Base-by-base conservation (phyloP, 2,888 invertebrate species). In the Cacoxenus indagator region DNA sequence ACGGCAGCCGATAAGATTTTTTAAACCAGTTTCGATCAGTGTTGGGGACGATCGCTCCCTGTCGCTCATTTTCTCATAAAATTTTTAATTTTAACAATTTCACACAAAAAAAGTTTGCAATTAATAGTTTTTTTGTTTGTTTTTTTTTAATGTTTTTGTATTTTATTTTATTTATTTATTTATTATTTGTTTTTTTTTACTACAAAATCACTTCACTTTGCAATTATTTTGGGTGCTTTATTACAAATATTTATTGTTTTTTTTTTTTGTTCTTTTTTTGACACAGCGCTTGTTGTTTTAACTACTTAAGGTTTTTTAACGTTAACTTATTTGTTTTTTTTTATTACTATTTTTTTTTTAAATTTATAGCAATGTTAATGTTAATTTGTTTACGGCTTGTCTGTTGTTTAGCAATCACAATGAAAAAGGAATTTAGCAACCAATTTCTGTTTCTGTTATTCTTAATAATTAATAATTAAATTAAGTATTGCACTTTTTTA, bases 11-110 rank as follows among this genome's bases (percentile, higher is more conserved):
- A 95, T 93, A 90, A 94, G 93, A 86, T 94, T 94, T 92, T 95
- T 94, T 88, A 88, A 87, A 90, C 94, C 94, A 91, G 93, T 93
- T 91, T 95, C 94, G 91, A 94, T 92, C 89, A 95, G 92, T 91
- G 93, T 94, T 89, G 94, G 94, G 91, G 94, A 95, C 90, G 92
- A 93, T 90, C 94, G 93, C 91, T 94, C 94, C 92, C 94, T 94
- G 92, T 94, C 94, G 91, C 94, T 94, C 95, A 95, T 95, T 88
- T 88, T 88, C 79, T 88, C 87, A 88, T 88, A 87, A 84, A 83
- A 85, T 82, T 69, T 83, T 79, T 76, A 80, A 68, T 78, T 81
- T 82, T 78, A 78, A 84, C 84, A 83, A 82, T 82, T 78, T 75
- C 81, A n/a, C n/a, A n/a, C 84, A 85, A 85, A 75, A 77, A 70